Evolutionary conservation across 2,888 invertebrate genomes (phyloP), one percentile per base, ranked within the genome.

Genomic region (Ophraella communa): DNA sequence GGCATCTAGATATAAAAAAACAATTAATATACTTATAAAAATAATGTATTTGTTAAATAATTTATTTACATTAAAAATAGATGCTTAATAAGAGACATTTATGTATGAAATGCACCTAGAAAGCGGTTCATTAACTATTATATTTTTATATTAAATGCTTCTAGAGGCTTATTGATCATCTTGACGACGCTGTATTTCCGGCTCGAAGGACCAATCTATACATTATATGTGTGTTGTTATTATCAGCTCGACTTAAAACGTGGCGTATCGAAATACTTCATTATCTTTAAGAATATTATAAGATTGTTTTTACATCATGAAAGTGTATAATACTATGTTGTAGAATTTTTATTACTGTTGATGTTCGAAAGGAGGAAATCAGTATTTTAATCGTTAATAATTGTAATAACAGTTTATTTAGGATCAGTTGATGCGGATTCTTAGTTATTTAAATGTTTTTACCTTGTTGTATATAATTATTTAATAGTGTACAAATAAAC

Each of bases 371-470:
- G 51, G 39, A 62, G 27, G 14, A 53, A 57, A 60, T 65, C 62
- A 65, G 65, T 65, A 65, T 65, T 65, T 62, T 62, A 57, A 65
- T 62, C 62, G 65, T 65, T 65, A 62, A 47, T 60, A 55, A 53
- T 58, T 65, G 47, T 65, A 65, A 49, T 58, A 56, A 44, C 56
- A 27, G 18, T 45, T 27, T 56, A 56, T 27, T 18, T 54, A 57
- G 33, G 47, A 47, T 44, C 17, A 24, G 24, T 51, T 17, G 24
- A 44, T 39, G 39, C 39, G 7, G 23, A 58, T 24, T 58, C 47
- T 39, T 20, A 49, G 4, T 49, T 24, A 23, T 20, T 44, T 21
- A 51, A 58, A 24, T n/a, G 23, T 58, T 58, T 52, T 49, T 58
- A 45, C 44, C 23, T 45, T 58, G 39, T 51, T 58, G 58, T 58